Evolutionary conservation across 1,140 invertebrate species (phyloP).

Genomic region (Zaprionus vittiger): DNA sequence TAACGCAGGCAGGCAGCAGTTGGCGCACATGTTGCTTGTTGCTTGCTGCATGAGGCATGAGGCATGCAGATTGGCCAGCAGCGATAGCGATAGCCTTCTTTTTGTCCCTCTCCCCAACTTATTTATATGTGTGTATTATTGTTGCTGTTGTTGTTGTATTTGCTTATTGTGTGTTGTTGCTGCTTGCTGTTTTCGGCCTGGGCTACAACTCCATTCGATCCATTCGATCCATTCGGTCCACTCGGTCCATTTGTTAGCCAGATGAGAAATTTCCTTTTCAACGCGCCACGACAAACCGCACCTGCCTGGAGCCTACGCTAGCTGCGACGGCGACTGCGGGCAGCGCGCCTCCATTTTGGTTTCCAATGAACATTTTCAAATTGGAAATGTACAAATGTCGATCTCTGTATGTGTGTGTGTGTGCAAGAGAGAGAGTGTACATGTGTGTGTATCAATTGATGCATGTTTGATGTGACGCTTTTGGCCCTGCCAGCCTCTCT

Average conservation of each 20-base stretch:
- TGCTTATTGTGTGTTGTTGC: constrained; percentile 17
- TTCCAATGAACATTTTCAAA: constrained; percentile 74
- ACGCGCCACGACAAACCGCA: constrained; percentile 57
- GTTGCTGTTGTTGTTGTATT: constrained; percentile 13
- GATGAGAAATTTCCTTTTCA: constrained; percentile 79
- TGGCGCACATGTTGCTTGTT: constrained; percentile 15
- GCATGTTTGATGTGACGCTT: constrained; percentile 80
- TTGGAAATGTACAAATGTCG: constrained; percentile 52
- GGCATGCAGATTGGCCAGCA: constrained; percentile 78
- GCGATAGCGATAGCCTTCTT: constrained; percentile 82
- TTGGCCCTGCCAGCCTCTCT: constrained; percentile 34
- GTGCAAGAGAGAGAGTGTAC: not conserved
- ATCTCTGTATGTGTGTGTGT: not conserved
- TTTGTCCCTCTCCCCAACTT: constrained; percentile 15
- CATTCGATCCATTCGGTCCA: constrained; percentile 56
- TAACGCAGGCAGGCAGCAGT: constrained; percentile 2
- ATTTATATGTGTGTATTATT: constrained; percentile 48
- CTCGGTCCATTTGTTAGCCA: constrained; percentile 65
- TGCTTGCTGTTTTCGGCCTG: constrained; percentile 23
- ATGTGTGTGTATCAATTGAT: constrained; percentile 68
- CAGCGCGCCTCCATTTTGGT: constrained; percentile 54
- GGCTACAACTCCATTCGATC: constrained; percentile 55
- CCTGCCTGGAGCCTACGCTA: constrained; percentile 40
- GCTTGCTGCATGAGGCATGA: constrained; percentile 53
- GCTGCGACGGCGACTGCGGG: constrained; percentile 22